Evolutionary conservation across 2,797 vertebrate species (phyloP).

Genomic region (Rhadinocentrus ornatus): DNA sequence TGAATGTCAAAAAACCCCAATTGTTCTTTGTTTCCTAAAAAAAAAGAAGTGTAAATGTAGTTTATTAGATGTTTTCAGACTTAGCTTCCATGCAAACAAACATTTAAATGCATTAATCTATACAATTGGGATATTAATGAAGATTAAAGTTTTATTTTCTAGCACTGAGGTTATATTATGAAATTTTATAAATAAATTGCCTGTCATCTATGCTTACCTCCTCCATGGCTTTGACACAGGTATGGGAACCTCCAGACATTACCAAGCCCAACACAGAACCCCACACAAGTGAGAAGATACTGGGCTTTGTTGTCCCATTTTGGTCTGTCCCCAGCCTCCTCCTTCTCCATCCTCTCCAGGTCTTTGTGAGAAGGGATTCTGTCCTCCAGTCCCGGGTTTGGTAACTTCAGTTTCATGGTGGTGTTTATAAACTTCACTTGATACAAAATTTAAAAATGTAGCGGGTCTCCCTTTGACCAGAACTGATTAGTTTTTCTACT

Average conservation of each 20-base stretch:
- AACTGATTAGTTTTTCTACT: neutral
- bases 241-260: conserved; percentile 96
- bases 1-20: too few relatives aligned
- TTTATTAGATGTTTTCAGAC: too few relatives aligned
- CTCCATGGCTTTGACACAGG: conserved; percentile 93
- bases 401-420: conserved; percentile 86
- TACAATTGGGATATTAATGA: too few relatives aligned
- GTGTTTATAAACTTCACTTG: conserved; percentile 4
- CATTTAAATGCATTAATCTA: too few relatives aligned
- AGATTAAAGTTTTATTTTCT: too few relatives aligned
- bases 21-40: too few relatives aligned
- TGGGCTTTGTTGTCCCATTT: conserved; percentile 97
- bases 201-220: conserved; percentile 82
- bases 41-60: too few relatives aligned
- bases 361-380: conserved; percentile 86
- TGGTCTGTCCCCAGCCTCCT: conserved; percentile 87
- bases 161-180: neutral
- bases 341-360: conserved; percentile 86
- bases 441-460: conserved; percentile 1
- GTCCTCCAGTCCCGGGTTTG: conserved; percentile 90
- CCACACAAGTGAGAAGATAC: conserved; percentile 95
- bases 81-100: too few relatives aligned
- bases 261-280: conserved; percentile 95
- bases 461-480: neutral
- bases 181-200: neutral